Base-by-base conservation (phyloP, 2,888 invertebrate genomes). In the Ennomos erosarius region DNA sequence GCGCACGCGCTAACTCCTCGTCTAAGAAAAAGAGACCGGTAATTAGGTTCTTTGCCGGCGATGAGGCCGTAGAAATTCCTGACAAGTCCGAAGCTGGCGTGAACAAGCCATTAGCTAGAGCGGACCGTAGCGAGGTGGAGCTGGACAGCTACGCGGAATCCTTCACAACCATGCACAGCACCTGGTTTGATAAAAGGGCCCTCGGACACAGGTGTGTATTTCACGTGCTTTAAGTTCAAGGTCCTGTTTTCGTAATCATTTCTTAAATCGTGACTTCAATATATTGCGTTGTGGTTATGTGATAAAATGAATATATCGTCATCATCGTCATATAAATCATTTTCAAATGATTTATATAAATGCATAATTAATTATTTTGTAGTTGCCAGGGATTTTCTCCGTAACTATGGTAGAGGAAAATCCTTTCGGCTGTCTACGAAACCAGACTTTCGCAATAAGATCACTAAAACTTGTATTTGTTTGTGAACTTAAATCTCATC, bases 1-100 rank as follows among this genome's bases (percentile, higher is more conserved):
- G 94, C 73, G 93, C 93, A 71, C 93, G 94, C 74, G 93, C 94
- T 6, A 94, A 94, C 76, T 93, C 94, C 0, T 87, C 90, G 4
- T 82, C 87, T 0, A 88, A 84, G 55, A 85, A 83, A 64, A 88
- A 87, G 63, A 80, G 81, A 46, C 85, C 91, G 4, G 80, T 84
- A 45, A 83, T 92, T 58, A 84, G 84, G 59, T 90, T 88, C 65
- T 68, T 87, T 13, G 79, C 88, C 13, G 91, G 89, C 56, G 80
- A 89, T 68, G 90, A 91, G 78, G 76, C 87, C 68, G 65, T 92
- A 72, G 87, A 86, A 78, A 87, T 92, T 68, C 92, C 92, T 1
- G 92, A 91, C 71, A 92, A 92, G 73, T 88, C 88, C 9, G 74
- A 84, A 68, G 87, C 77, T 16, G 90, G 90, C 52, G 75, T 82